Conservation (phyloP, 2,888 invertebrate genomes). For the Charanyca ferruginea region DNA sequence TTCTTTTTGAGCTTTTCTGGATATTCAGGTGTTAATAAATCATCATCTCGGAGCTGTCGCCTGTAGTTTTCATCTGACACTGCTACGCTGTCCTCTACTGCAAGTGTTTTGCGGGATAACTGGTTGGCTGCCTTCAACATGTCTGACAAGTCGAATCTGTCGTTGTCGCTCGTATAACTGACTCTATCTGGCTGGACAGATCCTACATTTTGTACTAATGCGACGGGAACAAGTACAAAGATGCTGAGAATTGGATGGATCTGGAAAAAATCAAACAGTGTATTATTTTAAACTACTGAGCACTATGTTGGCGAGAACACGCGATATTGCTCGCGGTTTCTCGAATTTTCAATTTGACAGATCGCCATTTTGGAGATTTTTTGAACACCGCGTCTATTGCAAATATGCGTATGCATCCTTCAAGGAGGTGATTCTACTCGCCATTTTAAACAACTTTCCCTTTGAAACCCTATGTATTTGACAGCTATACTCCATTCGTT, state of each 20-base stretch:
- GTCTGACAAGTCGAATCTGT: conserved; percentile 76
- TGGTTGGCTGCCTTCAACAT: conserved; percentile 69
- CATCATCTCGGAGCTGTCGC: conserved; percentile 29
- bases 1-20: neutral
- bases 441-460: too few species aligned
- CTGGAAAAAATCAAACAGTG: conserved; percentile 45
- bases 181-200: conserved; percentile 76
- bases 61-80: conserved; percentile 57
- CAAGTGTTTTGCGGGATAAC: conserved; percentile 25
- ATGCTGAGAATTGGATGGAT: conserved; percentile 20
- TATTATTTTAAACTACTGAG: too few species aligned
- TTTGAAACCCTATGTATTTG: too few species aligned
- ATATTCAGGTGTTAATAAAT: neutral
- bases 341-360: too few species aligned
- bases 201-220: conserved; percentile 61
- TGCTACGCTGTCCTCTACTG: neutral
- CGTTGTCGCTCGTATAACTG: conserved; percentile 75
- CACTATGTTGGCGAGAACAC: too few species aligned
- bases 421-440: too few species aligned
- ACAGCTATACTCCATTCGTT: too few species aligned
- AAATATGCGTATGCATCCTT: too few species aligned
- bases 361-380: too few species aligned
- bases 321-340: too few species aligned
- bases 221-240: conserved; percentile 34
- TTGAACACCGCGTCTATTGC: too few species aligned